Evolutionary conservation across 2,113 vertebrate genomes (phyloP).

Genomic region (Percopsis transmontana): DNA sequence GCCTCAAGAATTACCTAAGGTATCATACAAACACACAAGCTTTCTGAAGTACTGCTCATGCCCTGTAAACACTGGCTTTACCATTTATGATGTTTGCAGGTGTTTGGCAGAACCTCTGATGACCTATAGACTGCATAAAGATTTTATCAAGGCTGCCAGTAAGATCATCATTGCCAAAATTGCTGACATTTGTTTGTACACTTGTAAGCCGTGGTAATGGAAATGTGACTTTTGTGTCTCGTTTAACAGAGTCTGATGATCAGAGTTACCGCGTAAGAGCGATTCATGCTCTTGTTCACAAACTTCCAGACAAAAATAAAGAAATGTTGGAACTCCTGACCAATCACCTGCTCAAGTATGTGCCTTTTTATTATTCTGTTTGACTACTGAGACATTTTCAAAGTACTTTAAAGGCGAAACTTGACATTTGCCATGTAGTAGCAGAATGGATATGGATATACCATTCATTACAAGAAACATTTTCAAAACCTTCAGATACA

Average conservation of each 20-base stretch:
- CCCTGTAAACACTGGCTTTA: background rate
- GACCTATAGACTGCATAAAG: conserved; percentile 96
- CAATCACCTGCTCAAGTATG: conserved; percentile 90
- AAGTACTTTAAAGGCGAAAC: no score
- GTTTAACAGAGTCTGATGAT: conserved; percentile 89
- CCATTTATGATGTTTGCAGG: conserved; percentile 62
- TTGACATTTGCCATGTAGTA: no score
- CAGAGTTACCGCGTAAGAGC: conserved; percentile 94
- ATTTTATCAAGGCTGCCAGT: conserved; percentile 97
- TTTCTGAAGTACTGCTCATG: background rate
- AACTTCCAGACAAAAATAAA: conserved; percentile 93
- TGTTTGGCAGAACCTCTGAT: conserved; percentile 95
- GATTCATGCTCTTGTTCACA: conserved; percentile 93
- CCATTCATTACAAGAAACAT: no score
- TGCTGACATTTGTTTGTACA: background rate
- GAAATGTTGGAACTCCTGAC: conserved; percentile 94
- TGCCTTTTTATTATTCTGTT: background rate
- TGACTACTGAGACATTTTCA: no score
- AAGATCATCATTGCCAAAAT: conserved; percentile 67
- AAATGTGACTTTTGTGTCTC: background rate
- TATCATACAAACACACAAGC: conserved; percentile 54
- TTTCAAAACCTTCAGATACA: no score
- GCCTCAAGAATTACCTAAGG: conserved; percentile 98
- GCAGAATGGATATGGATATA: no score
- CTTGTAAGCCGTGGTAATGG: background rate